A percentile compares a stretch with the other conserved stretches of the same genome.
phyloP scores from a whole-genome alignment of 2,797 vertebrate species.

The Silurus aristotelis region DNA sequence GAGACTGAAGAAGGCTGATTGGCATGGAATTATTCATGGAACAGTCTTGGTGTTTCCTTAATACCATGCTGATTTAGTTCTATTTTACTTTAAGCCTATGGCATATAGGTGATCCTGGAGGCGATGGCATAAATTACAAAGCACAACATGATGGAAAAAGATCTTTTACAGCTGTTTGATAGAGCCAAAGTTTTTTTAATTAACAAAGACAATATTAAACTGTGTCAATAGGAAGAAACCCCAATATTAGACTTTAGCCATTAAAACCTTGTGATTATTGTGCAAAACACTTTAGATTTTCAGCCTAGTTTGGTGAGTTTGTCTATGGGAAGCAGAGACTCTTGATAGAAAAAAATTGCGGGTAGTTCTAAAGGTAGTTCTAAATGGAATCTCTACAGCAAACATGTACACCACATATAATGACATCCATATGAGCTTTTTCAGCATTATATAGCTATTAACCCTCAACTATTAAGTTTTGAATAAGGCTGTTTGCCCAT shows the following conservation, averaged over 20 bases:
- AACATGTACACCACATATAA: too few species aligned
- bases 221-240: background rate
- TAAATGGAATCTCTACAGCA: background rate
- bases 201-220: constrained; percentile 6
- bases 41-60: constrained; percentile 16
- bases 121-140: constrained; percentile 2
- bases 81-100: constrained; percentile 21
- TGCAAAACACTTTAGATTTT: constrained; percentile 19
- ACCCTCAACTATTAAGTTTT: too few species aligned
- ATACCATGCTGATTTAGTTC: background rate
- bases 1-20: constrained; percentile 20
- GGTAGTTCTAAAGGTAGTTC: background rate
- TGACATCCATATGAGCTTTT: background rate
- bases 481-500: too few species aligned
- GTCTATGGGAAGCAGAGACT: background rate
- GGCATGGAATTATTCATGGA: constrained; percentile 25
- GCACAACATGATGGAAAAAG: background rate
- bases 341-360: background rate
- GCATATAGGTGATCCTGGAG: background rate
- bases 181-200: background rate
- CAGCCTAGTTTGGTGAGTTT: constrained; percentile 5
- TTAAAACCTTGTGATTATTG: constrained; percentile 14
- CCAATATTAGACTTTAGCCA: constrained; percentile 11
- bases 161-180: background rate
- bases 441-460: background rate